These are phyloP conservation scores for Amyelois transitella DNA, from an alignment of 1,140 invertebrate species.

Conservation along the genomic window DNA sequence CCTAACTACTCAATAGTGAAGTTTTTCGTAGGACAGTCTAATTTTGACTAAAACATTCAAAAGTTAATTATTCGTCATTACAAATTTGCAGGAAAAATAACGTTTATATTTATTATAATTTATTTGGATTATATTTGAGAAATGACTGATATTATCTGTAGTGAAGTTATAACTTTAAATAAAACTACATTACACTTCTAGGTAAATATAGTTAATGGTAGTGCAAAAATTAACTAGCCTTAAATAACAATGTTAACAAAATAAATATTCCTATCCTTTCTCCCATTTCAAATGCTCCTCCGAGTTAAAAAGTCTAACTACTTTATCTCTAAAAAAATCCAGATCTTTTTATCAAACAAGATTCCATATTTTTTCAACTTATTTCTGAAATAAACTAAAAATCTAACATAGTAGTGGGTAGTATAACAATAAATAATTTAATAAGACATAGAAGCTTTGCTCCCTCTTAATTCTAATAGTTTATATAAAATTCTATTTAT, in stretches of 20 bases:
- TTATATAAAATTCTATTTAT: conserved; percentile 48
- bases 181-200: not conserved
- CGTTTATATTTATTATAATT: too few relatives aligned
- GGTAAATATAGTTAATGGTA: not conserved
- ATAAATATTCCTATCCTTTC: conserved; percentile 5
- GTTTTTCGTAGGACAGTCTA: conserved; percentile 32
- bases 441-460: conserved; percentile 50
- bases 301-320: conserved; percentile 10
- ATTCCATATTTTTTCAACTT: not conserved
- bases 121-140: too few relatives aligned
- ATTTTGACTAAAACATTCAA: not conserved
- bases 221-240: conserved; percentile 1
- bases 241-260: not conserved
- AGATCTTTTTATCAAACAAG: not conserved
- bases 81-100: too few relatives aligned
- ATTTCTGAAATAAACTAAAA: not conserved
- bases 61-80: not conserved
- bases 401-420: not conserved
- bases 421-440: conserved; percentile 3
- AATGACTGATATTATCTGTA: not conserved
- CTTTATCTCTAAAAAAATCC: conserved; percentile 9
- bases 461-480: conserved; percentile 32
- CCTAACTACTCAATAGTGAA: conserved; percentile 50
- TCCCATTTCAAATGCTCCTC: not conserved
- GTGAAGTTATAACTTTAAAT: not conserved